Evolutionary conservation across 1,140 invertebrate genomes (phyloP).

Genomic region (Drosophila pallidifrons): DNA sequence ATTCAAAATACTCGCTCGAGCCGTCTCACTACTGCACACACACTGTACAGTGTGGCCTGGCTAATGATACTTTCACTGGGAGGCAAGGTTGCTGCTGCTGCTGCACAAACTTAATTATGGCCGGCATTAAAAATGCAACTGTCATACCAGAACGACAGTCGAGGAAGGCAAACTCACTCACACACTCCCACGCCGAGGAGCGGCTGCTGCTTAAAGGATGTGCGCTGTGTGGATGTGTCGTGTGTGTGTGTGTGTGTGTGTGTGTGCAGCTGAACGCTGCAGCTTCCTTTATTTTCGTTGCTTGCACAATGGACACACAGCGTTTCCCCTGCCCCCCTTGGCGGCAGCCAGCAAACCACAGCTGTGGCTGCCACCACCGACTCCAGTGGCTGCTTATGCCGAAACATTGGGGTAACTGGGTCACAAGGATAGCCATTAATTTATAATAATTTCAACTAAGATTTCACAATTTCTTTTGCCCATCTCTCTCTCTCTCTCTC

Average conservation of each 20-base stretch:
- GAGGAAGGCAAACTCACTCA: constrained; percentile 8
- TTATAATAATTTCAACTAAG: constrained; percentile 84
- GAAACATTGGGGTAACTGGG: constrained; percentile 77
- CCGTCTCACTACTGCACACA: not conserved
- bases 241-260: constrained; percentile 47
- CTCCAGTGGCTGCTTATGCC: constrained; percentile 46
- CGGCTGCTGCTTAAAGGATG: constrained; percentile 63
- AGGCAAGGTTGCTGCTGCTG: constrained; percentile 16
- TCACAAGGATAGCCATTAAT: constrained; percentile 84
- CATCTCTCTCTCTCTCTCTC: not conserved
- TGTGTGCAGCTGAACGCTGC: constrained; percentile 43
- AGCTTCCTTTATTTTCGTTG: constrained; percentile 64
- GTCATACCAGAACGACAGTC: constrained; percentile 68
- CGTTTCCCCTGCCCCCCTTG: constrained; percentile 26
- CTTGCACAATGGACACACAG: constrained; percentile 59
- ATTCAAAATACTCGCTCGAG: constrained; percentile 1
- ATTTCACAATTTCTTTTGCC: constrained; percentile 77
- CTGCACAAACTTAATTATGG: constrained; percentile 79
- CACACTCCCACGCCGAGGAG: not conserved
- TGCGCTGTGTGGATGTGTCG: constrained; percentile 43
- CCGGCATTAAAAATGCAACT: constrained; percentile 81
- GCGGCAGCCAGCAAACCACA: constrained; percentile 37
- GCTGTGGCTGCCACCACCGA: constrained; percentile 30
- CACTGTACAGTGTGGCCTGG: constrained; percentile 31
- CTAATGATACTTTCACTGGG: constrained; percentile 35